Conservation (phyloP, 2,888 invertebrate species). For the Dichetophora obliterata region DNA sequence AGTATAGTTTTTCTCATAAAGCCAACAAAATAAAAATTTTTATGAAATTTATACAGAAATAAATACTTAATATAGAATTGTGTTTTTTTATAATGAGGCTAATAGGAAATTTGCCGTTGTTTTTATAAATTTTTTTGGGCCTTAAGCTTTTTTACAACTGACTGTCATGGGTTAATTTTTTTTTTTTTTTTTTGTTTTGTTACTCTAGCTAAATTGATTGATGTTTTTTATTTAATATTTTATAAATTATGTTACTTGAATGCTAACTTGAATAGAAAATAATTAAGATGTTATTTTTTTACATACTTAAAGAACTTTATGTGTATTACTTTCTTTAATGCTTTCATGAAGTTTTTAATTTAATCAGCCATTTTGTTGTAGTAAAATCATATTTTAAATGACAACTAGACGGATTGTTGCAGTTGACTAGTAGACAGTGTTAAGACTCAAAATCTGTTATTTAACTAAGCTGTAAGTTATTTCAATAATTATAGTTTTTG, state of each 20-base stretch:
- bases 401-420: slow-evolving; percentile 19
- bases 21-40: no score
- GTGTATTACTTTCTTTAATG: not conserved
- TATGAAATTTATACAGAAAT: no score
- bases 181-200: not conserved
- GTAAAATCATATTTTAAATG: not conserved
- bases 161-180: not conserved
- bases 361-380: not conserved
- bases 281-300: not conserved
- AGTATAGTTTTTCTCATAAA: no score
- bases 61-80: no score
- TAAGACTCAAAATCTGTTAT: not conserved
- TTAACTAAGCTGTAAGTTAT: not conserved
- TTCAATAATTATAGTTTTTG: not conserved
- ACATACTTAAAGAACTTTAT: not conserved
- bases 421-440: not conserved
- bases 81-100: no score
- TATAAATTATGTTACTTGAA: not conserved
- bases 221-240: not conserved
- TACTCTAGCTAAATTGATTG: slow-evolving; percentile 7
- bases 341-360: not conserved
- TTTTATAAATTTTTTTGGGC: not conserved
- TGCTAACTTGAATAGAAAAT: not conserved
- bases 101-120: no score
- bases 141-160: not conserved